Base-by-base conservation (phyloP, 2,797 vertebrate species). In the Gymnothorax javanicus region DNA sequence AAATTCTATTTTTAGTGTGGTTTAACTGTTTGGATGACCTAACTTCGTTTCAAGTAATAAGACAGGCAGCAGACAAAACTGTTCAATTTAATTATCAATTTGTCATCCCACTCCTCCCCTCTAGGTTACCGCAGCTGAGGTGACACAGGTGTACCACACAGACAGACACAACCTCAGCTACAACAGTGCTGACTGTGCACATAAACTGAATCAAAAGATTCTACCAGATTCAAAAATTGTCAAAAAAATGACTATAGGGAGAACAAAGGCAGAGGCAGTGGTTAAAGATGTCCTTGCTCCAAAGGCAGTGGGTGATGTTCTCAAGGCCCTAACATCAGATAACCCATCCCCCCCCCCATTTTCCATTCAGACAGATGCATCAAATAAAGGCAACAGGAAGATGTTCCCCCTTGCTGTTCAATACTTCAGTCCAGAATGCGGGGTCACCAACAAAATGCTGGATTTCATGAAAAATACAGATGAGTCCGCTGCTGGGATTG, bases 241-340 rank as follows among this genome's bases (percentile, higher is more conserved):
- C 54, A 88, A 89, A 75, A 85, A 88, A 84, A 86, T 86, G 33
- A 79, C 59, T 67, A 57, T 52, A 59, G 87, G 85, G 64, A 89
- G 77, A 60, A 88, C 87, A 58, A 89, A 89, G 82, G 81, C 87
- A 23, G 85, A 88, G 87, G 20, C 87, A 85, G 9, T 86, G 43
- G 79, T 59, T 11, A 86, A 33, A 64, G 84, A 87, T 15, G 69
- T 89, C 67, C 83, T 89, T 58, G 83, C 85, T 59, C 85, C 88
- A 85, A 89, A 88, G 73, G 89, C 89, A 84, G 87, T 88, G 81
- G 86, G 13, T 60, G 89, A 90, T 81, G 84, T 87, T 56, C 4
- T 85, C 9, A 84, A 85, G 11, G 20, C 2, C 4, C 25, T 87
- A 12, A 84, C 25, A 83, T 54, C 67, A 83, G 82, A 62, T 2